Evolutionary conservation across 2,888 invertebrate species (phyloP).

Genomic region (Drosophila neonasuta): DNA sequence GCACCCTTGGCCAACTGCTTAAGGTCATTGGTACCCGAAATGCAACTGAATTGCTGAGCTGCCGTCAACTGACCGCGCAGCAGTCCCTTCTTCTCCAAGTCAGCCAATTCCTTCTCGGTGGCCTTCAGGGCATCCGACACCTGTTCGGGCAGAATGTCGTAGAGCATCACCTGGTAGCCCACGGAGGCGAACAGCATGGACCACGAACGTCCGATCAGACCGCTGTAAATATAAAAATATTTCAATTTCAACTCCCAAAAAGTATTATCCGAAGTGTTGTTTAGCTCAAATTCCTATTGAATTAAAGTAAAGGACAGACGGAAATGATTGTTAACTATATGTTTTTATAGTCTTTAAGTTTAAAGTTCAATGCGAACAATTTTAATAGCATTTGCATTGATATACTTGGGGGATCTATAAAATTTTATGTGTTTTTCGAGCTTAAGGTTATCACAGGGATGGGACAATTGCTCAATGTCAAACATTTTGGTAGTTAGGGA

Average conservation of each 20-base stretch:
- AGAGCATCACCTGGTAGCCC: constrained; percentile 94
- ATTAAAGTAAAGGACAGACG: too few relatives aligned
- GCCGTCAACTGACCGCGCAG: constrained; percentile 90
- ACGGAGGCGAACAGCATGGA: constrained; percentile 97
- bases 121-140: constrained; percentile 88
- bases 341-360: too few relatives aligned
- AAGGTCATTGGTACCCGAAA: constrained; percentile 88
- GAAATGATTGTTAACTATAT: too few relatives aligned
- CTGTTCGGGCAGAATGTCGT: constrained; percentile 91
- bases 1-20: constrained; percentile 89
- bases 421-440: too few relatives aligned
- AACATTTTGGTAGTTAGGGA: not conserved
- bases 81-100: constrained; percentile 87
- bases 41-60: constrained; percentile 88
- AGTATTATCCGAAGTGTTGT: too few relatives aligned
- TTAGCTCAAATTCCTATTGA: too few relatives aligned
- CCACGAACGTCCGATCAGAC: constrained; percentile 97
- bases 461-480: not conserved
- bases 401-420: too few relatives aligned
- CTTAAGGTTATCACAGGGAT: too few relatives aligned
- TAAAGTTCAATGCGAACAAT: too few relatives aligned
- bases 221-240: constrained; percentile 84
- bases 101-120: constrained; percentile 88
- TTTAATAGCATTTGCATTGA: too few relatives aligned
- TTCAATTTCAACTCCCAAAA: too few relatives aligned